Evolutionary conservation across 2,113 vertebrate genomes (phyloP).

Genomic region (Pterocles orientalis): DNA sequence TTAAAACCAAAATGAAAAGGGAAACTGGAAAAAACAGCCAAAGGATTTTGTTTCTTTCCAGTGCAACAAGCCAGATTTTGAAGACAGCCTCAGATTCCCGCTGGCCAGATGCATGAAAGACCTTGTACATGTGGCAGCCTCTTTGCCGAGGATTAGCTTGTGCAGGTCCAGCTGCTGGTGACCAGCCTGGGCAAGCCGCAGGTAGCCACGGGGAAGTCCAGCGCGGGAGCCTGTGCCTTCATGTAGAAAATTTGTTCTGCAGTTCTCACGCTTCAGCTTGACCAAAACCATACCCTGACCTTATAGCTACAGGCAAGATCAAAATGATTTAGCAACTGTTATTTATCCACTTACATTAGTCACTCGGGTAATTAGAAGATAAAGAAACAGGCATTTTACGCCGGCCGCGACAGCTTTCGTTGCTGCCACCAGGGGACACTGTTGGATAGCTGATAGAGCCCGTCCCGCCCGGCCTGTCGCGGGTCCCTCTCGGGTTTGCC

Average conservation of each 20-base stretch:
- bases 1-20: not conserved
- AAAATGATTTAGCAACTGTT: not conserved
- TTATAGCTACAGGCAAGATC: not conserved
- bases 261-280: not conserved
- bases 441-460: slow-evolving; percentile 19
- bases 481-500: not conserved
- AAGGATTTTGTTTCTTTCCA: not conserved
- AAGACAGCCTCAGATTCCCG: not conserved
- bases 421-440: slow-evolving; percentile 45
- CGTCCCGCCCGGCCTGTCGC: not conserved
- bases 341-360: not conserved
- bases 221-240: not conserved
- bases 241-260: not conserved
- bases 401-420: not conserved
- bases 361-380: not conserved
- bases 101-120: not conserved
- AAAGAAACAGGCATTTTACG: accelerated
- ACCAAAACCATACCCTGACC: not conserved
- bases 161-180: accelerated
- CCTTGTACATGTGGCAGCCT: not conserved
- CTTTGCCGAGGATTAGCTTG: not conserved
- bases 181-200: not conserved
- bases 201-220: not conserved
- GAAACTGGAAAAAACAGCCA: not conserved
- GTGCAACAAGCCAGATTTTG: not conserved